Percentiles rank a stretch among this genome's conserved stretches.
Conservation (phyloP, 1,140 invertebrate species). For the Rhizoglyphus robini region DNA sequence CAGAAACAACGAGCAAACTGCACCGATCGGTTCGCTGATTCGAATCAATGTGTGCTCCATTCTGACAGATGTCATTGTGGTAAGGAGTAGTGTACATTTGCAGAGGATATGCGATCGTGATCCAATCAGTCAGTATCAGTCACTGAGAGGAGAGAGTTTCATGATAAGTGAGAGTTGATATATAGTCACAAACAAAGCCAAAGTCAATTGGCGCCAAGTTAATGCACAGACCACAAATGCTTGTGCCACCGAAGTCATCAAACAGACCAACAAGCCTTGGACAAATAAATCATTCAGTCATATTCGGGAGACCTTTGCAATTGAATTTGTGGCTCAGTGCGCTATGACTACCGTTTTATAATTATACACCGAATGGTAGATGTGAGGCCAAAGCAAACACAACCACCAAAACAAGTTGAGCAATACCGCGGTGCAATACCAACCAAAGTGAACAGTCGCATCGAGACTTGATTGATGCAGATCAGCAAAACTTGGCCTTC, state of each 20-base stretch:
- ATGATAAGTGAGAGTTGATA: neutral
- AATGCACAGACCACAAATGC: neutral
- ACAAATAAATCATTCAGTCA: slow-evolving; percentile 7
- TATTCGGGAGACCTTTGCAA: neutral
- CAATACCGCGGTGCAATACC: no score
- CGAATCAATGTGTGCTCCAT: slow-evolving; percentile 1
- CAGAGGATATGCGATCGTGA: neutral
- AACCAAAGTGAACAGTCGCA: no score
- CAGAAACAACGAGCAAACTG: no score
- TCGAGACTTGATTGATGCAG: no score
- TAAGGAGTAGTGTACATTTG: neutral
- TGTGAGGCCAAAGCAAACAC: no score
- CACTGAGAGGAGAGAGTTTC: neutral
- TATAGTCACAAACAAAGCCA: neutral
- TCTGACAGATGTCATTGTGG: neutral
- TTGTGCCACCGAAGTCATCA: neutral
- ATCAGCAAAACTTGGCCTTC: no score
- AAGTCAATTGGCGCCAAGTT: neutral
- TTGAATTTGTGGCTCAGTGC: neutral
- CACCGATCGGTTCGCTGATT: neutral
- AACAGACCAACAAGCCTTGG: neutral
- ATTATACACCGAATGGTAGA: neutral
- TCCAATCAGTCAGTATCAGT: neutral
- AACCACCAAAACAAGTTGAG: no score
- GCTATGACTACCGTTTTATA: slow-evolving; percentile 2